Evolutionary conservation across 2,113 vertebrate species (phyloP).

Genomic region (Pluvianellus socialis): DNA sequence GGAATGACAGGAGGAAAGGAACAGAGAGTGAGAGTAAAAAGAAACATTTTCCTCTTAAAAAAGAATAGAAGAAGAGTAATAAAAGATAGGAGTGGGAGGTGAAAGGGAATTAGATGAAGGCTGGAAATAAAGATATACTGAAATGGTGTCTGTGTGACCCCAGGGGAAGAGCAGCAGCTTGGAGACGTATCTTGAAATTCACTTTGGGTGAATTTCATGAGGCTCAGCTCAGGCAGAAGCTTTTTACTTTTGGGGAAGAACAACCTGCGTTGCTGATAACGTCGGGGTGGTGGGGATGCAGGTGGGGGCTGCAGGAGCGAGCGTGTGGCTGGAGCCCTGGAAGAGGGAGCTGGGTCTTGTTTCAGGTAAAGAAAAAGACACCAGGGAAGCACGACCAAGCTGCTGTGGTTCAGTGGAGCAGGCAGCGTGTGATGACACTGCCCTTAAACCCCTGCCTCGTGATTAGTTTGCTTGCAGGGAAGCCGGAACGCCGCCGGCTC

Average conservation of each 20-base stretch:
- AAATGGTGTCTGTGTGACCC: slow-evolving; percentile 22
- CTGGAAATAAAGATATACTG: slow-evolving; percentile 8
- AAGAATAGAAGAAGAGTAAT: slow-evolving; percentile 11
- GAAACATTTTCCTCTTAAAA: slow-evolving; percentile 12
- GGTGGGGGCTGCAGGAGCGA: background rate
- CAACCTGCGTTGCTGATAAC: accelerated
- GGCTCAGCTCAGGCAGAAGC: background rate
- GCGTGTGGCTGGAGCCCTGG: background rate
- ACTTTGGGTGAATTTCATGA: background rate
- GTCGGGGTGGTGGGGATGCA: background rate
- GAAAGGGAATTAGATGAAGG: slow-evolving; percentile 45
- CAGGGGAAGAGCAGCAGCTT: slow-evolving; percentile 10
- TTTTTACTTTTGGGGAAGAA: background rate
- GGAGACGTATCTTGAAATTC: background rate
- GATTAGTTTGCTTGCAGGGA: background rate
- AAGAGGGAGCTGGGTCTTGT: background rate
- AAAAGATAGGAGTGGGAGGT: slow-evolving; percentile 14
- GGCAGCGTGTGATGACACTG: background rate
- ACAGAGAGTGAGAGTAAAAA: slow-evolving; percentile 8
- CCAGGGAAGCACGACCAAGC: background rate
- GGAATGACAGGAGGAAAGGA: slow-evolving; percentile 31
- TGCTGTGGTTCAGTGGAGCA: background rate
- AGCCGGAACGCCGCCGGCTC: accelerated
- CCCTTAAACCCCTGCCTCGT: background rate
- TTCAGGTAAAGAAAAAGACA: background rate